These are phyloP conservation scores for Aricia agestis DNA, from an alignment of 1,140 invertebrate species.

Conservation along the genomic window DNA sequence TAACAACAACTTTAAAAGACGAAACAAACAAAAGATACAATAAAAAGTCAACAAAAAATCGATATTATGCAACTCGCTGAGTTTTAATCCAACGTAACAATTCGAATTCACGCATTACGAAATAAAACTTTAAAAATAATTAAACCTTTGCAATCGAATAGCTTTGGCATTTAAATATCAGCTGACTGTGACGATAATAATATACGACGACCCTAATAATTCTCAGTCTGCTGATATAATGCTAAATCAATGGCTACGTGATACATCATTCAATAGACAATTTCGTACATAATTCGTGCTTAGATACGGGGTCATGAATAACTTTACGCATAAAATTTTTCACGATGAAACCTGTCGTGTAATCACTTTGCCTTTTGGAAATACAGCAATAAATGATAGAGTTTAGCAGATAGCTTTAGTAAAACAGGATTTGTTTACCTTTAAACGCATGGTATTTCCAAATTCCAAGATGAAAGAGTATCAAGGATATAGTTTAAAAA, in stretches of 20 bases:
- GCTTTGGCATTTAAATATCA: constrained; percentile 14
- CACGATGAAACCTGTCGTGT: no score
- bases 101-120: constrained; percentile 4
- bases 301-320: not conserved
- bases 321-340: not conserved
- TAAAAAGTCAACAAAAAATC: not conserved
- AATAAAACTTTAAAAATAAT: constrained; percentile 10
- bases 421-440: no score
- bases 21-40: no score
- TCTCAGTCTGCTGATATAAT: not conserved
- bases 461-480: no score
- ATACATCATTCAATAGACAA: not conserved
- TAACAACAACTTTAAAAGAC: no score
- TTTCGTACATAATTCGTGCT: not conserved
- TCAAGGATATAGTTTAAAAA: no score
- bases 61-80: not conserved
- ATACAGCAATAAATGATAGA: no score
- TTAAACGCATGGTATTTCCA: no score
- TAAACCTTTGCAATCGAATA: constrained; percentile 10
- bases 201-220: not conserved
- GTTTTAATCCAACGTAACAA: constrained; percentile 1
- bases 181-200: not conserved
- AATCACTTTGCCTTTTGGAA: no score
- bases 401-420: no score
- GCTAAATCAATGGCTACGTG: not conserved